A percentile compares a stretch with the other conserved stretches of the same genome.
Evolutionary conservation across 2,113 vertebrate species (phyloP).

Genomic region (Passer domesticus): DNA sequence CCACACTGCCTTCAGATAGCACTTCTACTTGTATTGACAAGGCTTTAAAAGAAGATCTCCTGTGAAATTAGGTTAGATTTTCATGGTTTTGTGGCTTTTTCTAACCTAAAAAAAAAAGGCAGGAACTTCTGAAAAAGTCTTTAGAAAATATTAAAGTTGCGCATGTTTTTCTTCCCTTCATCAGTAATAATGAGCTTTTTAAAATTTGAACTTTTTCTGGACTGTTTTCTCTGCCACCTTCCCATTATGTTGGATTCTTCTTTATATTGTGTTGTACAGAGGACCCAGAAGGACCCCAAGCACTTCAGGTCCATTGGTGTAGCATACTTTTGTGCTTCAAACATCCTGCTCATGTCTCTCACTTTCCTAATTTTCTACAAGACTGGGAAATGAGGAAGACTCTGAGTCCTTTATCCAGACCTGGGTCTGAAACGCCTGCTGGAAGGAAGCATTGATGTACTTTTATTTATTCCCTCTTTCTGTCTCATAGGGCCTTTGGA

Average conservation of each 20-base stretch:
- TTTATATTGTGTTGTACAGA: not conserved
- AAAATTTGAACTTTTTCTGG: not conserved
- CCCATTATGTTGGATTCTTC: not conserved
- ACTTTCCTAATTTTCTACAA: not conserved
- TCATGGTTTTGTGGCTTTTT: not conserved
- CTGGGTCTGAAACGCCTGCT: not conserved
- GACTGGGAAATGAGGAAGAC: not conserved
- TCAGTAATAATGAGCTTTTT: not conserved
- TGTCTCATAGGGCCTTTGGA: not conserved
- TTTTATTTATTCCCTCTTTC: not conserved
- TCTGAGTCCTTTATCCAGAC: not conserved
- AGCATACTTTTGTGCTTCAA: not conserved
- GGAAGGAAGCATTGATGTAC: not conserved
- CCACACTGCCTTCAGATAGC: not conserved
- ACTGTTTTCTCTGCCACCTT: not conserved
- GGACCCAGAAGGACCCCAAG: not conserved
- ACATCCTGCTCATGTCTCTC: not conserved
- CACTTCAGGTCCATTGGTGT: not conserved
- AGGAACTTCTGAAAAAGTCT: not conserved
- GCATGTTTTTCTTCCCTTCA: not conserved
- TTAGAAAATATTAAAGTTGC: not conserved
- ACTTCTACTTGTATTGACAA: not conserved
- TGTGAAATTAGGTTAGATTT: not conserved
- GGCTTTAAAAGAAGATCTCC: not conserved
- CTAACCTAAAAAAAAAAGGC: not conserved